Evolutionary conservation across 2,113 vertebrate genomes (phyloP), one percentile per base, ranked within the genome.

Genomic region (Sterna hirundo): DNA sequence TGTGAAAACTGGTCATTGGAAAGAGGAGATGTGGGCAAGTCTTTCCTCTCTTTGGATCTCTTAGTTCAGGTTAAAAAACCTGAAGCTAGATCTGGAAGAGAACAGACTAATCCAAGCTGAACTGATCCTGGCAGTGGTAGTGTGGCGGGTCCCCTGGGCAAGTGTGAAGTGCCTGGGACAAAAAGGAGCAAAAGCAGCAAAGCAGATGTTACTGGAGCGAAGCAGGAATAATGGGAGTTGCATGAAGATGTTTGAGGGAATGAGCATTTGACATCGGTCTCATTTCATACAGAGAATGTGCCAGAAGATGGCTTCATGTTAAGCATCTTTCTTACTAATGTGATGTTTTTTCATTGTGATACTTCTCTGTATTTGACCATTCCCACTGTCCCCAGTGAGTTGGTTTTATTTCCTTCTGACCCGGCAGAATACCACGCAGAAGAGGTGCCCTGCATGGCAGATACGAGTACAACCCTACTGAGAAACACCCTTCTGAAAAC

Each of bases 381-480:
- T 61, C 61, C 23, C 18, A 29, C 15, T 51, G 78, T n/a, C 22
- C 13, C 30, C 57, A 44, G 14, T 5, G 27, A 70, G 25, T 6
- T 77, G 44, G 11, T 34, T 30, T 49, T 36, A 55, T 44, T 42
- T 83, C n/a, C 72, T 77, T 34, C 38, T 54, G 49, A 57, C 17
- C 30, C 21, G 5, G 69, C 49, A 57, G 62, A 89, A 75, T 57
- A 22, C 38, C 34, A 12, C 0, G 2, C 3, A 64, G 34, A 91
- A 72, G 74, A 75, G 34, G 6, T 55, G 8, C 32, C 23, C 42
- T 27, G 42, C 32, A 64, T 0, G 0, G 6, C n/a, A 47, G 65
- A 70, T n/a, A 83, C 2, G 3, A 51, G 20, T 29, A 69, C 55
- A 78, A 51, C 10, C 14, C 46, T 34, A 7, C 20, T 15, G 34